phyloP scores from a whole-genome alignment of 2,797 vertebrate species.

The Otus scops region DNA sequence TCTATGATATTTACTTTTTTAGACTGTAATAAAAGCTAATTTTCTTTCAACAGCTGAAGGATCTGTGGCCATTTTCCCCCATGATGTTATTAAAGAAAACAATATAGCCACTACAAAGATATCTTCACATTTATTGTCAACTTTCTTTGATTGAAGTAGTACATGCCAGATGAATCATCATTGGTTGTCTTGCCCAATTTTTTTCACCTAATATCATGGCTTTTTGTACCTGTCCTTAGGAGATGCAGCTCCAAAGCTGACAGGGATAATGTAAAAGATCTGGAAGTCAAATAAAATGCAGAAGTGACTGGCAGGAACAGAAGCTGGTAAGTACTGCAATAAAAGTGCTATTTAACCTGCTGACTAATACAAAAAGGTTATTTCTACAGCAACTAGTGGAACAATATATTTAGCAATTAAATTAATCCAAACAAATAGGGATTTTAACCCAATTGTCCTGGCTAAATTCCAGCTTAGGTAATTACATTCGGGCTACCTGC shows the following conservation, averaged over 20 bases:
- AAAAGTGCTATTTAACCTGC: slow-evolving; percentile 46
- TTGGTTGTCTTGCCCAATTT: not conserved
- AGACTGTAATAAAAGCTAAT: slow-evolving; percentile 15
- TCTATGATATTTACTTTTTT: slow-evolving; percentile 30
- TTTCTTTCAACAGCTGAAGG: not conserved
- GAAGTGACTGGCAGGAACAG: not conserved
- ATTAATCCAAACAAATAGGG: slow-evolving; percentile 31
- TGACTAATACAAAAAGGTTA: slow-evolving; percentile 22
- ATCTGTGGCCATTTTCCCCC: not conserved
- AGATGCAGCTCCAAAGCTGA: not conserved
- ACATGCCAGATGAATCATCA: not conserved
- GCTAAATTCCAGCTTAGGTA: not conserved
- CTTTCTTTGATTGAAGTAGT: not conserved
- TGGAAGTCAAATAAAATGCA: not conserved
- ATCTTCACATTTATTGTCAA: not conserved
- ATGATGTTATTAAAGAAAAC: not conserved
- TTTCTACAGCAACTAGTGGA: slow-evolving; percentile 14
- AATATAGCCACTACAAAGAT: not conserved
- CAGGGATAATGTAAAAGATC: not conserved
- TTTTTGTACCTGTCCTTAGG: not conserved
- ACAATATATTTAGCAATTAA: slow-evolving; percentile 52
- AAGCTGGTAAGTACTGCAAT: not conserved
- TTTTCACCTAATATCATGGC: not conserved
- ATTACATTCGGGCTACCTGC: slow-evolving; percentile 31
- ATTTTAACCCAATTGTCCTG: slow-evolving; percentile 18